Evolutionary conservation across 2,888 invertebrate species (phyloP).

Genomic region (Helobdella robusta): DNA sequence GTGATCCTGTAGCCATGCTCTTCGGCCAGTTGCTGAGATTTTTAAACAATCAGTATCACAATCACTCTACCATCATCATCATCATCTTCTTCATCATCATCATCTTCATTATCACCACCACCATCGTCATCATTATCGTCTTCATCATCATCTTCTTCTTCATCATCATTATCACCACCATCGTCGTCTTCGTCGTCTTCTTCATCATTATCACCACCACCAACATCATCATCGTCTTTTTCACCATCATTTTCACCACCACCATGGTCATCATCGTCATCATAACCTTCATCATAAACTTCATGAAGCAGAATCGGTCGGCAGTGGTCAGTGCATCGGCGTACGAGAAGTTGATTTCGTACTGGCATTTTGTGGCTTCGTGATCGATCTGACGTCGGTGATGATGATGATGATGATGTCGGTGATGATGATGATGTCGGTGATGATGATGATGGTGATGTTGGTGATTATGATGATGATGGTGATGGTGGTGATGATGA

Average conservation of each 20-base stretch:
- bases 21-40: slow-evolving; percentile 26
- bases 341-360: slow-evolving; percentile 36
- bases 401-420: no score
- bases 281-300: slow-evolving; percentile 37
- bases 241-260: slow-evolving; percentile 1
- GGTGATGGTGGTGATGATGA: background rate
- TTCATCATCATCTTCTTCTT: slow-evolving; percentile 1
- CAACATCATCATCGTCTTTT: background rate
- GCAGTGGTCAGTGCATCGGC: slow-evolving; percentile 32
- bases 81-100: background rate
- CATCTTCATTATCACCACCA: no score
- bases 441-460: no score
- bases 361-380: slow-evolving; percentile 35
- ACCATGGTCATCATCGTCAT: slow-evolving; percentile 5
- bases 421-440: no score
- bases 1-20: slow-evolving; percentile 30
- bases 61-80: background rate
- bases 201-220: no score
- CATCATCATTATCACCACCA: slow-evolving; percentile 8
- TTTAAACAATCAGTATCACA: background rate
- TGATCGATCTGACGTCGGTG: slow-evolving; percentile 37
- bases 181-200: no score
- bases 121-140: no score
- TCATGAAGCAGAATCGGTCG: slow-evolving; percentile 36
- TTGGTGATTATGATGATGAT: no score